Percentiles rank a stretch among this genome's conserved stretches.
These are phyloP conservation scores for Gavialis gangeticus DNA, from an alignment of 2,113 vertebrate species.

Conservation along the genomic window DNA sequence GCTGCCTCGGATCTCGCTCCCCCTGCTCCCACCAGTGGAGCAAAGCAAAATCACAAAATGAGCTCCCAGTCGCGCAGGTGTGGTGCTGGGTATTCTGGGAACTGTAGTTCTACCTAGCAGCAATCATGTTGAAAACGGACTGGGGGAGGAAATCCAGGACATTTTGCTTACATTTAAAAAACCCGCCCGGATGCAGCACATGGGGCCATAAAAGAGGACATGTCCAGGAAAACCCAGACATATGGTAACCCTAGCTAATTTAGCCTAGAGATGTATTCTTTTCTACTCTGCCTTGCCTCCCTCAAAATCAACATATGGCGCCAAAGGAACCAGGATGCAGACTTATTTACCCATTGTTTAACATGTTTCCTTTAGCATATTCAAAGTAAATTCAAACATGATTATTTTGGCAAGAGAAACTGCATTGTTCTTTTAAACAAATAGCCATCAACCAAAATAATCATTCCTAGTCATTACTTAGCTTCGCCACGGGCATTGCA, in stretches of 20 bases:
- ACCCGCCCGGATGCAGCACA: no score
- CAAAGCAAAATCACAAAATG: no score
- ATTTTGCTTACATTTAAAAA: no score
- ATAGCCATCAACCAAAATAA: slow-evolving; percentile 2
- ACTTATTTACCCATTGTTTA: neutral
- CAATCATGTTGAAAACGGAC: no score
- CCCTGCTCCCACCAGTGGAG: no score
- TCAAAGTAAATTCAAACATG: neutral
- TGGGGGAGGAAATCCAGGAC: no score
- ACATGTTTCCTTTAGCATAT: neutral
- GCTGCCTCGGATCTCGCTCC: no score
- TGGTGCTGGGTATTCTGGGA: no score
- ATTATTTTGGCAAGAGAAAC: slow-evolving; percentile 44
- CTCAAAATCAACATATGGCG: neutral
- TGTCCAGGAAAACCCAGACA: no score
- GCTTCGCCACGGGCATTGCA: slow-evolving; percentile 39
- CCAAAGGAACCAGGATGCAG: slow-evolving; percentile 22
- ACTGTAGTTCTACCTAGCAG: no score
- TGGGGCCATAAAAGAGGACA: no score
- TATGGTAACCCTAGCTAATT: neutral
- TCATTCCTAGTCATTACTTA: slow-evolving; percentile 59
- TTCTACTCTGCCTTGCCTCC: neutral
- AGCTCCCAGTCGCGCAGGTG: no score
- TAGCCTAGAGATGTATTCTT: neutral
- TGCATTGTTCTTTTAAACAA: slow-evolving; percentile 45